These are phyloP conservation scores for Notechis scutatus DNA, from an alignment of 2,113 vertebrate species.

Conservation along the genomic window DNA sequence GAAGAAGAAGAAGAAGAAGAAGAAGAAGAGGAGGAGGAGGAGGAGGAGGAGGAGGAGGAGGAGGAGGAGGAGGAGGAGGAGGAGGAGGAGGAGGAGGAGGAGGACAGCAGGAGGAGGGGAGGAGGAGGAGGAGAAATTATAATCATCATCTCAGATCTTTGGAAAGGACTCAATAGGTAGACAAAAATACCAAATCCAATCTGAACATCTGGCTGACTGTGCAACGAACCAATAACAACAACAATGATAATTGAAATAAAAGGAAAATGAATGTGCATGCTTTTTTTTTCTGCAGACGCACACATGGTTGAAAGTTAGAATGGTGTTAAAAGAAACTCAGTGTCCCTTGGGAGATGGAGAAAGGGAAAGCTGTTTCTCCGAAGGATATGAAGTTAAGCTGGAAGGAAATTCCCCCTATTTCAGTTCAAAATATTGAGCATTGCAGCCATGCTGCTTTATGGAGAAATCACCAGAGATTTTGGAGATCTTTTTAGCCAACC, in stretches of 20 bases:
- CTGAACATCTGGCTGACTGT: neutral
- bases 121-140: too few species aligned
- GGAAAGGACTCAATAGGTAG: neutral
- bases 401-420: neutral
- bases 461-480: too few species aligned
- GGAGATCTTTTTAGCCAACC: neutral
- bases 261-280: slow-evolving; percentile 46
- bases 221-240: neutral
- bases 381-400: slow-evolving; percentile 32
- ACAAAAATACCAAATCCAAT: neutral
- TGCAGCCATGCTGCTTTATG: neutral
- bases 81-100: too few species aligned
- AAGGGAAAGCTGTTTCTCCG: neutral
- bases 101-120: too few species aligned
- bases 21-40: too few species aligned
- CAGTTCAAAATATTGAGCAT: neutral
- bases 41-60: too few species aligned
- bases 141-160: neutral
- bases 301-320: slow-evolving; percentile 52
- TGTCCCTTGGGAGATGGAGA: neutral
- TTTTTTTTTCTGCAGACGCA: slow-evolving; percentile 53
- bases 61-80: too few species aligned
- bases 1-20: too few species aligned
- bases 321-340: slow-evolving; percentile 28
- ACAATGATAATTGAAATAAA: slow-evolving; percentile 35